A percentile compares a stretch with the other conserved stretches of the same genome.
These are phyloP conservation scores for Prionailurus bengalensis DNA, from an alignment of 2,113 vertebrate species.

Conservation along the genomic window DNA sequence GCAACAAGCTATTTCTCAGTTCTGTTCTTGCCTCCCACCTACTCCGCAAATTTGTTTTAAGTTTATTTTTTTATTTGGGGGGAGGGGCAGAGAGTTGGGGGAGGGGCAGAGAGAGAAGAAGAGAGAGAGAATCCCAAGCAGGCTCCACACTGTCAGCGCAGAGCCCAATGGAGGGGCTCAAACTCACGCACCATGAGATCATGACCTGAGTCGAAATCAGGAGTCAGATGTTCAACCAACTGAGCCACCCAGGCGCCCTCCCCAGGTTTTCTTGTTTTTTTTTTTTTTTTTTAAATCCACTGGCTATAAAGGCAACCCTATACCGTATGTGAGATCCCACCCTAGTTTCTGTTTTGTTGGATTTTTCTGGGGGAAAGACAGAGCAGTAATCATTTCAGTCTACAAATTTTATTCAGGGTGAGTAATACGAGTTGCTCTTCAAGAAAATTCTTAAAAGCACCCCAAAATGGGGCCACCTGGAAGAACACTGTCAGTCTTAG, in stretches of 20 bases:
- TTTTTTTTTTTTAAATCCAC: not conserved
- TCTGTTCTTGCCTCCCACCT: slow-evolving; percentile 6
- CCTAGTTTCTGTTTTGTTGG: not conserved
- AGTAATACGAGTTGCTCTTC: not conserved
- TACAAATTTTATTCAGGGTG: not conserved
- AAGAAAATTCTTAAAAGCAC: slow-evolving; percentile 19
- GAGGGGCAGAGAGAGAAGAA: no score
- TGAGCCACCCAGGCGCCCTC: no score
- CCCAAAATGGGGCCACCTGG: not conserved
- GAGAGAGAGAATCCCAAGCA: no score
- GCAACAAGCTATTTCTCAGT: not conserved
- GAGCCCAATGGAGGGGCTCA: no score
- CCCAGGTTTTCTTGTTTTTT: no score
- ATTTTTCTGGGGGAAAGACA: not conserved
- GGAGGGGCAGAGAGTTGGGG: no score
- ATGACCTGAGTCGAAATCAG: no score
- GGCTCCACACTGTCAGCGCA: no score
- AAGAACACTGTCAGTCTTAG: not conserved
- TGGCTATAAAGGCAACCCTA: not conserved
- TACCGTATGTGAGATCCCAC: not conserved
- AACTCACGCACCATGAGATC: no score
- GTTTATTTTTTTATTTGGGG: no score
- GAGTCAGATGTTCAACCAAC: no score
- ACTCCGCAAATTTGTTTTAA: not conserved
- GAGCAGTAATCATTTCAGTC: not conserved